Evolutionary conservation across 2,113 vertebrate genomes (phyloP).

Genomic region (Meleagris gallopavo): DNA sequence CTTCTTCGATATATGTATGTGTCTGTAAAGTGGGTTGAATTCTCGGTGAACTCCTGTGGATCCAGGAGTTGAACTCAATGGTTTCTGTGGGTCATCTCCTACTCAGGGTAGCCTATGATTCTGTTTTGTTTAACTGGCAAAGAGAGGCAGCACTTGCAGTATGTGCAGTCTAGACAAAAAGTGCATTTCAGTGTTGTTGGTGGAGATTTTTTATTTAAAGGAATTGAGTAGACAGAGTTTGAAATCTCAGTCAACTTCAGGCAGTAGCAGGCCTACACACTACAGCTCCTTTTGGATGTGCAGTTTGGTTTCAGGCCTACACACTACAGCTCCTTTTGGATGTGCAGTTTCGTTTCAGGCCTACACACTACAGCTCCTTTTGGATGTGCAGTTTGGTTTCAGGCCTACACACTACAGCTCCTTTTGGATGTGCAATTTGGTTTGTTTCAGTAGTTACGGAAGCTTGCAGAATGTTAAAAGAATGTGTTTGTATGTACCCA

Average conservation of each 20-base stretch:
- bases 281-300: neutral
- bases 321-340: neutral
- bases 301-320: neutral
- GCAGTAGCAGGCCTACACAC: neutral
- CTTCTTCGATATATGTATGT: neutral
- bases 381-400: too few relatives aligned
- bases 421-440: neutral
- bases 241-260: neutral
- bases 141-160: neutral
- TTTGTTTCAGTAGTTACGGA: neutral
- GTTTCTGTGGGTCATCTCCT: neutral
- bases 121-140: neutral
- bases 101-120: neutral
- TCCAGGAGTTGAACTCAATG: neutral
- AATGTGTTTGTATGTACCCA: fast-evolving
- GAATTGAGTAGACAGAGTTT: neutral
- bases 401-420: too few relatives aligned
- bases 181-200: neutral
- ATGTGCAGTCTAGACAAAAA: neutral
- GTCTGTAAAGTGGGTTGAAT: neutral
- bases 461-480: neutral
- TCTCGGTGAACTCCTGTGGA: neutral
- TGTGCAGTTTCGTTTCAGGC: neutral
- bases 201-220: neutral
- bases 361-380: neutral